These are phyloP conservation scores for Latrodectus geometricus DNA, from an alignment of 1,140 invertebrate genomes.

Conservation along the genomic window DNA sequence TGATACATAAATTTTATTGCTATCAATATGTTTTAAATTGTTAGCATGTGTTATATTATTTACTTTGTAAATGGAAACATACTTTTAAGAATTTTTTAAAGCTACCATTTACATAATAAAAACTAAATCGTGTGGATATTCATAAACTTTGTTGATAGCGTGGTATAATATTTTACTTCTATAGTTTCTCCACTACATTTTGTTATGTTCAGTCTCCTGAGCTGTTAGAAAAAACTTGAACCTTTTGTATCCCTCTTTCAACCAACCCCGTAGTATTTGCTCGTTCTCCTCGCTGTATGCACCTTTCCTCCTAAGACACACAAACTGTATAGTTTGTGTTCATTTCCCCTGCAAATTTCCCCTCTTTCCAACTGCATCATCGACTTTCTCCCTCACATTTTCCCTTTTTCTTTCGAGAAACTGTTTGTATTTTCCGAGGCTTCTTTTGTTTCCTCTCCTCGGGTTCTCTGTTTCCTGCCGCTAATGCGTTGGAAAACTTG, in stretches of 20 bases:
- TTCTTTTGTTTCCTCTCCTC: too few relatives aligned
- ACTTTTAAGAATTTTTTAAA: too few relatives aligned
- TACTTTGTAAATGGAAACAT: too few relatives aligned
- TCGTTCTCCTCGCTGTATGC: background rate
- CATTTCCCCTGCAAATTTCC: background rate
- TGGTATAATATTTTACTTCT: too few relatives aligned
- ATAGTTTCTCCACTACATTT: too few relatives aligned
- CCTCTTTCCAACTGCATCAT: background rate
- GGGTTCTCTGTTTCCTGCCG: background rate
- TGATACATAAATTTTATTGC: too few relatives aligned
- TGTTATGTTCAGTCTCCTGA: too few relatives aligned
- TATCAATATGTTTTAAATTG: too few relatives aligned
- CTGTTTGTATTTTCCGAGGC: background rate
- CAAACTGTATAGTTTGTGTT: background rate
- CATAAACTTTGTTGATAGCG: too few relatives aligned
- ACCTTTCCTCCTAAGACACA: background rate
- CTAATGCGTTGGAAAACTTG: constrained; percentile 4
- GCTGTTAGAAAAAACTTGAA: background rate
- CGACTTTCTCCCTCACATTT: background rate
- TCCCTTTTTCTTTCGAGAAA: background rate
- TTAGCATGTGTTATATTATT: too few relatives aligned
- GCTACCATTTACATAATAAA: too few relatives aligned
- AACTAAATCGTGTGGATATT: too few relatives aligned
- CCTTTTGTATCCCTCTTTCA: background rate
- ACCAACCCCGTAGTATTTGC: constrained; percentile 6